Base-by-base conservation (phyloP, 2,888 invertebrate genomes). In the Ennomos fuscantarius region DNA sequence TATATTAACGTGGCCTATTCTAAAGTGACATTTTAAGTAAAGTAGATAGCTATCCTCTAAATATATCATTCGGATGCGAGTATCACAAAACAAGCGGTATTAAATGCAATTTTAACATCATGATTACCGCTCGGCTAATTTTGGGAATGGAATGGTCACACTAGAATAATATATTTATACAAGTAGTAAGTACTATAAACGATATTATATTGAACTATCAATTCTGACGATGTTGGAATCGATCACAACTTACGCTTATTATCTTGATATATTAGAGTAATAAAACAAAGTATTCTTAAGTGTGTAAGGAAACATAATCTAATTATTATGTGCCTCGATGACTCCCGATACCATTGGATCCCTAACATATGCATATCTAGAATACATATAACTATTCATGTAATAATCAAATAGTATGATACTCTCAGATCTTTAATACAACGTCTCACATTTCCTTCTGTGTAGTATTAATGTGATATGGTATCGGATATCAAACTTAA, bases 181-280 rank as follows among this genome's bases (percentile, higher is more conserved):
- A 49, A 62, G 51, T 66, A 64, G 66, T 62, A n/a, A n/a, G n/a
- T 61, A 67, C 65, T 57, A 67, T 48, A 62, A 57, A 63, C 46
- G 43, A 64, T 55, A 65, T 45, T 53, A 67, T 63, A 69, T 66
- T 24, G 68, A 79, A 72, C 67, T 69, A 78, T 77, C 73, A 71
- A 75, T 81, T 81, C 82, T 77, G 73, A 83, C 76, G 70, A 69
- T 65, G 79, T 84, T 80, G 77, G 84, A 73, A 81, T 79, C 73
- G 82, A 81, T 83, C 76, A 78, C 74, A 82, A 84, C 85, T 86
- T 91, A 91, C 91, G 91, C 91, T 91, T 91, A 91, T 87, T 91
- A 91, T 86, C 86, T 87, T 79, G 83, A 85, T 89, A 89, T 86
- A 79, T 81, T 87, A 89, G 85, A 82, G 74, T 86, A 72, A 70